A percentile compares a stretch with the other conserved stretches of the same genome.
These are phyloP conservation scores for Caenorhabditis remanei DNA, from an alignment of 1,140 invertebrate genomes.

Conservation along the genomic window DNA sequence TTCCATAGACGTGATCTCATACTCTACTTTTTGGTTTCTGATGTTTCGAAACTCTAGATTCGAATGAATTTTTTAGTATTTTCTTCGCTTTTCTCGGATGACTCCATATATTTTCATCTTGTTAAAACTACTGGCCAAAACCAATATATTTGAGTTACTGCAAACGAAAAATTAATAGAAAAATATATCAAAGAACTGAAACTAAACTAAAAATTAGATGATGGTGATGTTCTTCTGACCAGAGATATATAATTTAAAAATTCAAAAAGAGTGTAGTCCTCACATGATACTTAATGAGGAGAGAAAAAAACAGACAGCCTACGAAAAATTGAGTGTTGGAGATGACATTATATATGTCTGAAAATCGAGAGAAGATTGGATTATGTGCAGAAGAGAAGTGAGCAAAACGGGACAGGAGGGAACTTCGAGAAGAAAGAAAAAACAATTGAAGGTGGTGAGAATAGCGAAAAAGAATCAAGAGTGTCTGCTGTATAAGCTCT, in stretches of 20 bases:
- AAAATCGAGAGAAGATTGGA: conserved; percentile 17
- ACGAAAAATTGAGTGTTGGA: neutral
- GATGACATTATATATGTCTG: conserved; percentile 23
- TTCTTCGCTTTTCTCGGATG: neutral
- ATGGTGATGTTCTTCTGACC: conserved; percentile 2
- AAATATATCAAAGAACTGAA: conserved; percentile 3
- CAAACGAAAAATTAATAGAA: neutral
- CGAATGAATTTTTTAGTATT: neutral
- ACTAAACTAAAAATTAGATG: neutral
- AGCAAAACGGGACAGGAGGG: neutral
- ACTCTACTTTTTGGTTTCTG: neutral
- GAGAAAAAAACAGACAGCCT: neutral
- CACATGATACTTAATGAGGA: neutral
- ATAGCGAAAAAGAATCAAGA: neutral
- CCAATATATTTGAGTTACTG: no score
- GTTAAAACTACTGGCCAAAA: neutral
- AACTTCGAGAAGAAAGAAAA: neutral
- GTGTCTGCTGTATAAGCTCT: neutral
- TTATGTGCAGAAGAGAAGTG: neutral
- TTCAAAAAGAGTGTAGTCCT: conserved; percentile 26
- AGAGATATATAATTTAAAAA: conserved; percentile 1
- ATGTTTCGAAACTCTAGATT: neutral
- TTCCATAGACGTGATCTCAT: no score
- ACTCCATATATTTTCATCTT: neutral
- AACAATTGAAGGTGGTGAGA: neutral